Percentiles rank a stretch among this genome's conserved stretches.
These are phyloP conservation scores for Butorides virescens DNA, from an alignment of 2,113 vertebrate species.

Conservation along the genomic window DNA sequence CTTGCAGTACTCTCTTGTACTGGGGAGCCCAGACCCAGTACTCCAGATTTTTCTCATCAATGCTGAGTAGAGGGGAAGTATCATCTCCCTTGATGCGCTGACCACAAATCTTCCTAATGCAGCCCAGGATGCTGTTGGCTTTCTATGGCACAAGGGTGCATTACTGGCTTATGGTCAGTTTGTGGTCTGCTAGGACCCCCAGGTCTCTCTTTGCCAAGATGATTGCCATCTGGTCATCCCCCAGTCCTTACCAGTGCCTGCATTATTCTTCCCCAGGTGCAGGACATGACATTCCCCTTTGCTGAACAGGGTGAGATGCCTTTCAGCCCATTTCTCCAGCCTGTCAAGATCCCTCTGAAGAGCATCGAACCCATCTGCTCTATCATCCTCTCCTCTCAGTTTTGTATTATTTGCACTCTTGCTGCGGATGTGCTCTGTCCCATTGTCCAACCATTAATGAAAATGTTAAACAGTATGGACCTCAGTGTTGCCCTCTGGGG, in stretches of 20 bases:
- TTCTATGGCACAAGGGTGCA: neutral
- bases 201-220: neutral
- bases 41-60: neutral
- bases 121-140: neutral
- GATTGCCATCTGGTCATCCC: neutral
- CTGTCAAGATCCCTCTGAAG: neutral
- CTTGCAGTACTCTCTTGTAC: neutral
- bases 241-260: neutral
- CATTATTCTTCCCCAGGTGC: neutral
- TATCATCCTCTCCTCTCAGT: neutral
- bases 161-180: neutral
- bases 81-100: neutral
- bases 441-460: neutral
- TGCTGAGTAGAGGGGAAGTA: neutral
- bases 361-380: neutral
- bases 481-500: neutral
- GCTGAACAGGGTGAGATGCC: fast-evolving
- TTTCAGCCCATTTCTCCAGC: neutral
- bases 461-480: neutral
- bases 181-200: neutral
- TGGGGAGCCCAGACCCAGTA: neutral
- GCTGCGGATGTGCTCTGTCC: neutral
- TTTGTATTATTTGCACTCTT: neutral
- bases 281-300: neutral
- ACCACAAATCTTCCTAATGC: no score